Conservation (phyloP, 2,113 vertebrate genomes). For the Ceratotherium simum region DNA sequence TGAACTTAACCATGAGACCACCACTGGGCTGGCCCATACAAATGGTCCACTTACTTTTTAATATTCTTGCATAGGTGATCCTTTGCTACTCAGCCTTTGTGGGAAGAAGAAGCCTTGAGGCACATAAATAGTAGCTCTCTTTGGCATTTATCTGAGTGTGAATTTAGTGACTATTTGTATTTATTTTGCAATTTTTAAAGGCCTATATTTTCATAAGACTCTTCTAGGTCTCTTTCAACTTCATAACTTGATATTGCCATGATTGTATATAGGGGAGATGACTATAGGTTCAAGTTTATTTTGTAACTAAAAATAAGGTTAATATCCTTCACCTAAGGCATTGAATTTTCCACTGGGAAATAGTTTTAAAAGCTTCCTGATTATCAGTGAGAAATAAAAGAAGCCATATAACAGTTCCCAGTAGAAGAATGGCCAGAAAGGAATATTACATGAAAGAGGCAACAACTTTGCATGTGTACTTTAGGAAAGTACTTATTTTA, state of each 20-base stretch:
- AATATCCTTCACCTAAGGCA: background rate
- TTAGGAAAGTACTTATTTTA: constrained; percentile 41
- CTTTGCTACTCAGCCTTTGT: background rate
- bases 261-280: background rate
- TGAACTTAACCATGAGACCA: too few species aligned
- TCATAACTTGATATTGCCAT: background rate
- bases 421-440: constrained; percentile 23
- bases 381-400: constrained; percentile 45
- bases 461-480: background rate
- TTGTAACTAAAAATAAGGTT: constrained; percentile 21
- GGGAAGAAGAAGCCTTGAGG: background rate
- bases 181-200: constrained; percentile 41
- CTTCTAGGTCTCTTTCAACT: background rate
- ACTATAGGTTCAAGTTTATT: background rate
- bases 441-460: constrained; percentile 34
- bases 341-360: background rate
- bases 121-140: background rate
- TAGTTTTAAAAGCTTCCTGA: constrained; percentile 53
- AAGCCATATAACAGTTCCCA: background rate
- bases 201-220: background rate
- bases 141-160: background rate
- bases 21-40: background rate
- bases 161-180: constrained; percentile 27
- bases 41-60: background rate
- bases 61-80: background rate